A percentile compares a stretch with the other conserved stretches of the same genome.
phyloP scores from a whole-genome alignment of 2,888 invertebrate genomes.

The Xestobium rufovillosum region DNA sequence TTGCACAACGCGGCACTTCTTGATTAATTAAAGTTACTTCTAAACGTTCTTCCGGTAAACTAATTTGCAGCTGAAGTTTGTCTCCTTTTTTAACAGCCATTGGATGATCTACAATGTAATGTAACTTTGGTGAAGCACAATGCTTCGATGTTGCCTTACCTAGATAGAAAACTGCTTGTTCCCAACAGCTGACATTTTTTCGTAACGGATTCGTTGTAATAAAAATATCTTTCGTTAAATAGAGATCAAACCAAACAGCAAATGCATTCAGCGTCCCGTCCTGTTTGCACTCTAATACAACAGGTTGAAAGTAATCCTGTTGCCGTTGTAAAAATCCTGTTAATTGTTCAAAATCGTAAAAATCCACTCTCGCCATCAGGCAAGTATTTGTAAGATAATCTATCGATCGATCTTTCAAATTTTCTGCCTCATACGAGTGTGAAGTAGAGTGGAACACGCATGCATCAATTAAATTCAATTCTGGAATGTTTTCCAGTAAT shows the following conservation, averaged over 20 bases:
- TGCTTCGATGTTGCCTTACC: constrained; percentile 43
- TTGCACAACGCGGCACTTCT: constrained; percentile 14
- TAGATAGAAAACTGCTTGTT: constrained; percentile 65
- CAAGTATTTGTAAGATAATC: constrained; percentile 53
- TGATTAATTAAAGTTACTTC: constrained; percentile 15
- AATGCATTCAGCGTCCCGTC: constrained; percentile 56
- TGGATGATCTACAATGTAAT: no score
- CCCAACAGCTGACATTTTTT: constrained; percentile 59
- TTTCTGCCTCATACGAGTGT: constrained; percentile 65
- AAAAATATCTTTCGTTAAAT: constrained; percentile 54
- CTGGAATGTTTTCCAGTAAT: constrained; percentile 19
- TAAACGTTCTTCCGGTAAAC: constrained; percentile 42
- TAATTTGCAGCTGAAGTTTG: constrained; percentile 37
- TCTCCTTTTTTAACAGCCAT: constrained; percentile 34
- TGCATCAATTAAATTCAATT: constrained; percentile 33
- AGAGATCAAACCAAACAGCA: constrained; percentile 66
- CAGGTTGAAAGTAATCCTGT: constrained; percentile 18
- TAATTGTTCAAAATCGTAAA: constrained; percentile 51
- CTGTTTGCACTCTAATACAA: constrained; percentile 40
- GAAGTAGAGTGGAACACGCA: constrained; percentile 36
- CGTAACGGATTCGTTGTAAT: constrained; percentile 56
- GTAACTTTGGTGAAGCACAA: no score
- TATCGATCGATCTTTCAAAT: constrained; percentile 49
- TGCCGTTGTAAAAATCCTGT: constrained; percentile 32
- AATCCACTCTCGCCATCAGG: constrained; percentile 53